Base-by-base conservation (phyloP, 2,113 vertebrate genomes). In the Xiphorhynchus elegans region DNA sequence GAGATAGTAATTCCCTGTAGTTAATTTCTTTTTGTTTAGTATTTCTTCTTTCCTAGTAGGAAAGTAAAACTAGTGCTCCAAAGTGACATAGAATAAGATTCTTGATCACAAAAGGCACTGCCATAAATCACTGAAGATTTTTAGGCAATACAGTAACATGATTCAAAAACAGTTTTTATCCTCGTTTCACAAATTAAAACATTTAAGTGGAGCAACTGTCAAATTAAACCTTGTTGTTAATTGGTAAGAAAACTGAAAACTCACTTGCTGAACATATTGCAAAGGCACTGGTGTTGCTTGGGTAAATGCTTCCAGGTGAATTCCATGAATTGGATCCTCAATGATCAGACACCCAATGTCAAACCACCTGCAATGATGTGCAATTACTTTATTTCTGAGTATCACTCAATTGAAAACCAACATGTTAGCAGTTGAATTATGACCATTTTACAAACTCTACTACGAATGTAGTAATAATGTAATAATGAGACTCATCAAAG, bases 301-400 rank as follows among this genome's bases (percentile, higher is more conserved):
- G 15, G 99, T 99, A 96, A 99, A 99, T 20, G 98, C 97, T 97
- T 99, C 98, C 6, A 99, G 97, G 78, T 87, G 98, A 94, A 99
- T 98, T 42, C 98, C 98, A 67, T 99, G 98, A 56, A 97, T 70
- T 7, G 99, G 99, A 90, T 99, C 99, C 62, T 99, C 99, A 58
- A 99, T 97, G 82, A 99, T 98, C 87, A 99, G 58, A 97, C 99
- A 99, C 59, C 99, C 98, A 24, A 99, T 98, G 94, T 99, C 99
- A 98, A 99, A 99, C 99, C 99, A 99, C 87, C 99, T 99, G 95
- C 6, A 92, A 66, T 6, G 78, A 50, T 21, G 10, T 6, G 33
- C 11, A 17, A 17, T 74, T 46, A 88, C 63, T 56, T 59, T n/a
- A 73, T 39, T 47, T 90, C 11, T 28, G 49, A 75, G 9, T 60